A percentile compares a stretch with the other conserved stretches of the same genome.
These are phyloP conservation scores for Tachysurus fulvidraco DNA, from an alignment of 2,113 vertebrate genomes.

Conservation along the genomic window DNA sequence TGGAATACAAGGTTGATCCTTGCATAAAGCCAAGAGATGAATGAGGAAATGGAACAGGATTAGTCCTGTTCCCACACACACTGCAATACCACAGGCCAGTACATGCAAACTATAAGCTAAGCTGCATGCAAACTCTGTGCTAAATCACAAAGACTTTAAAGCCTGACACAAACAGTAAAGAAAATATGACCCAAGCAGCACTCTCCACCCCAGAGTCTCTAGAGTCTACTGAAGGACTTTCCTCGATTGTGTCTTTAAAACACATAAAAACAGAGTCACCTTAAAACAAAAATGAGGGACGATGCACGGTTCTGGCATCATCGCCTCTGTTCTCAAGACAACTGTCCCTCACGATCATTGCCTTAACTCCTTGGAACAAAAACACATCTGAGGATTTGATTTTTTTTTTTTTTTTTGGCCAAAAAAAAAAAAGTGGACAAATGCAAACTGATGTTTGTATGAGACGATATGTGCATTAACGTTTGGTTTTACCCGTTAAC, in stretches of 20 bases:
- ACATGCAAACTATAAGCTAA: slow-evolving; percentile 27
- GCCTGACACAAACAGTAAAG: background rate
- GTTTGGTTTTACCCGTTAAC: slow-evolving; percentile 23
- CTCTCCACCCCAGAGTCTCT: background rate
- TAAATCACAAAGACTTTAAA: slow-evolving; percentile 8
- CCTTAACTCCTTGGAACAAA: slow-evolving; percentile 64
- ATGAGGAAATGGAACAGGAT: slow-evolving; percentile 13
- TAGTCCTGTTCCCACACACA: slow-evolving; percentile 21
- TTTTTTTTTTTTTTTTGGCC: slow-evolving; percentile 52
- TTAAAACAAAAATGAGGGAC: background rate
- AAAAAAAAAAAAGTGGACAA: slow-evolving; percentile 29
- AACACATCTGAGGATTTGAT: slow-evolving; percentile 48
- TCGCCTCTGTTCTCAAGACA: background rate
- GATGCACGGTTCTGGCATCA: background rate
- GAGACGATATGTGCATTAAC: slow-evolving; percentile 8
- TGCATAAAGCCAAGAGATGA: background rate
- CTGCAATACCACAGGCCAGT: slow-evolving; percentile 21
- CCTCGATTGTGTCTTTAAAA: background rate
- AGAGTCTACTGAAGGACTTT: background rate
- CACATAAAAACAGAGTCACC: background rate
- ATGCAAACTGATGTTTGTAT: background rate
- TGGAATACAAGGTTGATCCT: slow-evolving; percentile 39
- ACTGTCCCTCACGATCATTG: slow-evolving; percentile 55
- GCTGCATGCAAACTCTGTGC: slow-evolving; percentile 22
- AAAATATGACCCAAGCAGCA: background rate